Percentiles rank a stretch among this genome's conserved stretches.
Evolutionary conservation across 2,113 vertebrate genomes (phyloP).

Genomic region (Mystacornis crossleyi): DNA sequence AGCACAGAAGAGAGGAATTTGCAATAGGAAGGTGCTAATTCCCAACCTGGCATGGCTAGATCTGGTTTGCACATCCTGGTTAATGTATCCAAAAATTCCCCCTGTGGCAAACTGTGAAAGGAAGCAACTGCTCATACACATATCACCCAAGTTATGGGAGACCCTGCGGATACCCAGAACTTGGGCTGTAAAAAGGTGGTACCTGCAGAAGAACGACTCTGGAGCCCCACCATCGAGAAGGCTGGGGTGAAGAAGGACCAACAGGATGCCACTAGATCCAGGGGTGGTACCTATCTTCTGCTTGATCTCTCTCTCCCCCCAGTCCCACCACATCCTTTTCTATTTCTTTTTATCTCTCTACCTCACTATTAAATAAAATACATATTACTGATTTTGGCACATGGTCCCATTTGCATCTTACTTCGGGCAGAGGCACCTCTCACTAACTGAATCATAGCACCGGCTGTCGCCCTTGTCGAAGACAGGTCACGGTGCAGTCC

Average conservation of each 20-base stretch:
- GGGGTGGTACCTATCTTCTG: neutral
- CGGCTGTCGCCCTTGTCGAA: fast-evolving
- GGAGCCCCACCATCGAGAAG: neutral
- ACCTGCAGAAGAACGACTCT: fast-evolving
- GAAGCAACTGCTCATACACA: neutral
- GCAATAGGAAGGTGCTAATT: neutral
- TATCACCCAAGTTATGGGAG: neutral
- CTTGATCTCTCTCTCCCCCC: neutral
- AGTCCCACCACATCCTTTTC: fast-evolving
- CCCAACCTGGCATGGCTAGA: fast-evolving
- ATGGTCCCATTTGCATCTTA: neutral
- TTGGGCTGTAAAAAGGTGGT: neutral
- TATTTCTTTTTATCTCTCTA: neutral
- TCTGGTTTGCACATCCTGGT: neutral
- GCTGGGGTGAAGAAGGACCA: neutral
- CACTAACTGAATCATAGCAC: neutral
- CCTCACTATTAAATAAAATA: neutral
- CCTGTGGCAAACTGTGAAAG: neutral
- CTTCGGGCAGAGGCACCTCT: neutral
- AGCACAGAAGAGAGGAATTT: neutral
- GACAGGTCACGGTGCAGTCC: fast-evolving
- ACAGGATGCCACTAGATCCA: fast-evolving
- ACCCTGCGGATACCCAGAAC: neutral
- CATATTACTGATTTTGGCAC: neutral
- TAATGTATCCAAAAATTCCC: neutral